Base-by-base conservation (phyloP, 1,140 invertebrate genomes). In the Lepidurus packardi region DNA sequence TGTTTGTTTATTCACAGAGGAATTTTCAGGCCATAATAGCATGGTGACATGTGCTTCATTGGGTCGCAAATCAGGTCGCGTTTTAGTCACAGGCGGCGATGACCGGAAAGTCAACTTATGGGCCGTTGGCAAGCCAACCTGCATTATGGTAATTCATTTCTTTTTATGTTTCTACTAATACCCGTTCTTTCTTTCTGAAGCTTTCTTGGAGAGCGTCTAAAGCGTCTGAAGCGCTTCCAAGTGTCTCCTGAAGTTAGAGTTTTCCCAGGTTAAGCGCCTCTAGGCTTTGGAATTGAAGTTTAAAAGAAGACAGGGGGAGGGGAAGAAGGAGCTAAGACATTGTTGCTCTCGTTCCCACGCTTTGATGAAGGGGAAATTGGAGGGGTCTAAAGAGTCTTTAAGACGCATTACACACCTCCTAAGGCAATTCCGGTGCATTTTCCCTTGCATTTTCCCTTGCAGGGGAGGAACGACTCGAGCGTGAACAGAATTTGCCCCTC, bases 41-140 rank as follows among this genome's bases (percentile, higher is more conserved):
- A 94, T 93, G 86, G 94, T 97, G 79, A 96, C 94, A 82, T 96
- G 95, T 83, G 85, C 97, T 81, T 92, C 94, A 34, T 88, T 98
- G 84, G 95, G 96, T 73, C 91, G 92, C 83, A 97, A 96, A 85
- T 96, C 94, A 41, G 94, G 93, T 45, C 87, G 93, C 81, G 96
- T 98, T 75, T 89, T 98, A 84, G 97, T 95, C 74, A 98, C 96
- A 81, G 97, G 96, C 75, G 96, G 97, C 80, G 95, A 97, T 85
- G 97, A 98, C 86, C 94, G 95, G 85, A 98, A 97, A 87, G 96
- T 98, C 73, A 99, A 99, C 84, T 85, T 98, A 80, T 99, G 96
- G 96, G 95, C 95, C 4, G 92, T 98, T 80, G 96, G 96, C 25
- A 95, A 97, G 84, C 91, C 94, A 82, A 94, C 93, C 83, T 98